Conservation (phyloP, 1,140 invertebrate species). For the Drosophila quadrilineata region DNA sequence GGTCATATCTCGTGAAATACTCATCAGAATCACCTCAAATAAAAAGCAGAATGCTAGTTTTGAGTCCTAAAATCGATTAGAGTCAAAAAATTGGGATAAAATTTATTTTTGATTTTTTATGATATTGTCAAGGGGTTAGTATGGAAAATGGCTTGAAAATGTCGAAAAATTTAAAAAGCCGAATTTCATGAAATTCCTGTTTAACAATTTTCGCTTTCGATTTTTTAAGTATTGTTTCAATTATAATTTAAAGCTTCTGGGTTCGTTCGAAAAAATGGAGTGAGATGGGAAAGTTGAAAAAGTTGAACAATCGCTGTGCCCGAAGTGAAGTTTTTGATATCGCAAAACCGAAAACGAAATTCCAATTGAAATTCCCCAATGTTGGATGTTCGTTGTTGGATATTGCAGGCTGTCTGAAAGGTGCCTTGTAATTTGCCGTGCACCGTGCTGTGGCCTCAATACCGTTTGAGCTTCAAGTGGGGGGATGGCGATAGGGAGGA, state of each 20-base stretch:
- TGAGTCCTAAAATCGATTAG: too few relatives aligned
- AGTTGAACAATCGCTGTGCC: constrained; percentile 51
- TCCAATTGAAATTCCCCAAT: constrained; percentile 26
- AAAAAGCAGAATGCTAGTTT: too few relatives aligned
- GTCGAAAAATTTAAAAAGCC: too few relatives aligned
- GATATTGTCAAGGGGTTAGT: too few relatives aligned
- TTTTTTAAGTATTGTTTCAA: constrained; percentile 18
- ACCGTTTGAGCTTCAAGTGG: constrained; percentile 47
- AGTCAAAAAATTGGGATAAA: too few relatives aligned
- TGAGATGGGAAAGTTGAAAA: background rate
- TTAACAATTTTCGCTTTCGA: background rate
- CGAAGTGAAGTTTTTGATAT: constrained; percentile 35
- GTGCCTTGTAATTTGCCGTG: constrained; percentile 16
- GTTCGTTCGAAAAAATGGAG: constrained; percentile 28
- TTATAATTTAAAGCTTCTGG: constrained; percentile 27
- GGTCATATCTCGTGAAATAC: too few relatives aligned
- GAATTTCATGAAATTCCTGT: too few relatives aligned
- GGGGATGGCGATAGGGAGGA: too few relatives aligned
- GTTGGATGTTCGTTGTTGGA: too few relatives aligned
- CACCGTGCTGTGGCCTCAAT: constrained; percentile 59
- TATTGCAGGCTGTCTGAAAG: constrained; percentile 1
- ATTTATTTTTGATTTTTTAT: too few relatives aligned
- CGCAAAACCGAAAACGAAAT: constrained; percentile 55
- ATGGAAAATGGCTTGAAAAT: too few relatives aligned
- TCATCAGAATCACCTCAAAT: too few relatives aligned